A percentile compares a stretch with the other conserved stretches of the same genome.
phyloP scores from a whole-genome alignment of 53 echinoderm and acorn worm genomes.

The Pentamera pediparva region DNA sequence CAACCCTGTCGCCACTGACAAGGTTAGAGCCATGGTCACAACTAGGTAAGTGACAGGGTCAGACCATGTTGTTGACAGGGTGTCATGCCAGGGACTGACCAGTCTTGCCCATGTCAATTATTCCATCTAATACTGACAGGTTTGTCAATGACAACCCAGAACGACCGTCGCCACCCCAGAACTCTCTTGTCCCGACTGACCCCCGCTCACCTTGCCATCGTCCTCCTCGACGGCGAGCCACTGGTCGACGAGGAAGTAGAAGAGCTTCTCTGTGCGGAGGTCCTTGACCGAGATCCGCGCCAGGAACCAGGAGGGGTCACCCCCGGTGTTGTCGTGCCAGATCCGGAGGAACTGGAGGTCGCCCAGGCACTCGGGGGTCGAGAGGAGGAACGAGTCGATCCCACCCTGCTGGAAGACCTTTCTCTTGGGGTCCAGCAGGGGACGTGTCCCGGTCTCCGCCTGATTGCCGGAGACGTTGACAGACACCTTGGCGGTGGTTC shows the following conservation, averaged over 20 bases:
- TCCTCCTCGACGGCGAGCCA: slow-evolving; percentile 97
- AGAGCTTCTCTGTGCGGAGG: slow-evolving; percentile 54
- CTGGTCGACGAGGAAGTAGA: slow-evolving; percentile 77
- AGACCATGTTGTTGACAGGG: too few relatives aligned
- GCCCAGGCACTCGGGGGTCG: slow-evolving; percentile 49
- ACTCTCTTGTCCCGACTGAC: too few relatives aligned
- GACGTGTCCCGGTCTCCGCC: slow-evolving; percentile 57
- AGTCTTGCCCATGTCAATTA: too few relatives aligned
- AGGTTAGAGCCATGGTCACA: too few relatives aligned
- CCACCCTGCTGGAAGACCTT: slow-evolving; percentile 70
- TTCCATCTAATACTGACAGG: too few relatives aligned
- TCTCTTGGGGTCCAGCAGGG: slow-evolving; percentile 64
- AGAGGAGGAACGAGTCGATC: slow-evolving; percentile 74
- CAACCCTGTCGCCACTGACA: too few relatives aligned
- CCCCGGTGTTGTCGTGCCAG: slow-evolving; percentile 88
- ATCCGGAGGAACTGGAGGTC: slow-evolving; percentile 56
- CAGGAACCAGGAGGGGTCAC: slow-evolving; percentile 66
- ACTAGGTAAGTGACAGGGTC: too few relatives aligned
- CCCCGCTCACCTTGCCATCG: slow-evolving; percentile 78
- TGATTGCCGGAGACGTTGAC: slow-evolving; percentile 68
- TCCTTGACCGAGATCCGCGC: slow-evolving; percentile 73
- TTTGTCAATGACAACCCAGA: background rate
- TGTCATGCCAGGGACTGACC: too few relatives aligned
- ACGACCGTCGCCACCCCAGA: too few relatives aligned
- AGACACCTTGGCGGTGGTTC: slow-evolving; percentile 72